Conservation (phyloP, 2,113 vertebrate genomes). For the Castor canadensis region DNA sequence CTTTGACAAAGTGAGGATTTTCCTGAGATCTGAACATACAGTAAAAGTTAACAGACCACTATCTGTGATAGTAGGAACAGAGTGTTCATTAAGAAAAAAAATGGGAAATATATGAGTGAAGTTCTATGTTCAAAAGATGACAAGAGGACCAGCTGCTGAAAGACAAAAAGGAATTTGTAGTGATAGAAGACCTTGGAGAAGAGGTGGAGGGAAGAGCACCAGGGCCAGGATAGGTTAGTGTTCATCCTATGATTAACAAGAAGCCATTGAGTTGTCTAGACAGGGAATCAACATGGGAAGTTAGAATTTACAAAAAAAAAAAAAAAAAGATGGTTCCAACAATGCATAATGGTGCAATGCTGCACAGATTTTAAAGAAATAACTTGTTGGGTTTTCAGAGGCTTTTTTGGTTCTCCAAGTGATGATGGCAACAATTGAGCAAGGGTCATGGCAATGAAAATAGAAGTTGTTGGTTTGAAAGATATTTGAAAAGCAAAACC, state of each 20-base stretch:
- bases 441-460: neutral
- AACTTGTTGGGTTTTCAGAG: neutral
- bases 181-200: neutral
- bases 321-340: neutral
- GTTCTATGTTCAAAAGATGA: neutral
- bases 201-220: neutral
- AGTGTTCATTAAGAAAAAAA: neutral
- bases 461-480: neutral
- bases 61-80: neutral
- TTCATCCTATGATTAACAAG: neutral
- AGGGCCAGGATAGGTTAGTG: neutral
- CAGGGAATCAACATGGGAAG: neutral
- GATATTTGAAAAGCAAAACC: neutral
- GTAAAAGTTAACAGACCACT: too few relatives aligned
- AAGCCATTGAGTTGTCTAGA: neutral
- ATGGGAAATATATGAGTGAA: neutral
- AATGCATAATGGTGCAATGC: neutral
- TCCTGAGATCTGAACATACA: neutral
- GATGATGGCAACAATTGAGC: neutral
- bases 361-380: neutral
- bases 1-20: neutral
- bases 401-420: neutral
- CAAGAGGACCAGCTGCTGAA: too few relatives aligned
- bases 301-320: neutral
- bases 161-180: neutral